Evolutionary conservation across 2,113 vertebrate species (phyloP), one percentile per base, ranked within the genome.

Genomic region (Coreoperca whiteheadi): DNA sequence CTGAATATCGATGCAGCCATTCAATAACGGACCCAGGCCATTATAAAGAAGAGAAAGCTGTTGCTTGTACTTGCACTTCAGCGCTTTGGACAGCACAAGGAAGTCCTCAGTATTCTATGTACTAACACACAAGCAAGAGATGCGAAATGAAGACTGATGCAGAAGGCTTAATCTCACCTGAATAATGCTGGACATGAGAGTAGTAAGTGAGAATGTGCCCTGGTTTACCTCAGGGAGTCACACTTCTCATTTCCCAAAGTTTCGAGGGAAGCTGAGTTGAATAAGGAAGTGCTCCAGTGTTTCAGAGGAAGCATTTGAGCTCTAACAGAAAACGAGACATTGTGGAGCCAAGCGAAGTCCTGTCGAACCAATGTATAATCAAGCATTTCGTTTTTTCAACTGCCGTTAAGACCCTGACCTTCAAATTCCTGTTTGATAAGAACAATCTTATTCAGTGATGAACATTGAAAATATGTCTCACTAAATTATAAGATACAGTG

Each of bases 261-360:
- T 84, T 84, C 34, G 28, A 82, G 84, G 92, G 93, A 94, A 93
- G 90, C 88, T 79, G 43, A n/a, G 63, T 16, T n/a, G 78, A 92
- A 93, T 28, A 39, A 71, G 89, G 94, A 94, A 94, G 89, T 51
- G 74, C 30, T 86, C 63, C 71, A 68, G 54, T 50, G 78, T 82
- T 89, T 89, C 70, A 82, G 90, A 85, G 93, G 90, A 94, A 94
- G 89, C 93, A 87, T 71, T 92, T 81, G 20, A 82, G 34, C 51
- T n/a, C 5, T 3, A 59, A 43, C 59, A 81, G 48, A 85, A 50
- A 85, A 85, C 0, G 25, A 61, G 74, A 77, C 66, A 59, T 39
- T 39, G 60, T 75, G 60, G 71, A 63, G 48, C 48, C 6, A n/a
- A 25, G 20, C 30, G 14, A 76, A 48, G 54, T 63, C 32, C 15